phyloP scores from a whole-genome alignment of 2,113 vertebrate species.

The Heterotilapia buettikoferi region DNA sequence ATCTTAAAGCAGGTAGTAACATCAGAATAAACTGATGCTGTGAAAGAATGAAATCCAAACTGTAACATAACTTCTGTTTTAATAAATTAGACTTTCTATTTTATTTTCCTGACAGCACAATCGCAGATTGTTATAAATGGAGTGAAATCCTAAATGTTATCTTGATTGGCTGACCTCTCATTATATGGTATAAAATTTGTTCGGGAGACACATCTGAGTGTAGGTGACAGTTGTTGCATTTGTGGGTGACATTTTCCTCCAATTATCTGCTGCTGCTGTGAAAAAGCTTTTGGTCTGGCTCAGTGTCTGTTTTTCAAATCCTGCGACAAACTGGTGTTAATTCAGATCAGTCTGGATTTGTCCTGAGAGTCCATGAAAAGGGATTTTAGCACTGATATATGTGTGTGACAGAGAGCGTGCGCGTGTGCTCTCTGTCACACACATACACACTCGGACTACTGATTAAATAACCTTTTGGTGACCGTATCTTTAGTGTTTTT shows the following conservation, averaged over 20 bases:
- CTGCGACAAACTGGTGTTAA: not conserved
- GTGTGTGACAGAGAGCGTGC: not conserved
- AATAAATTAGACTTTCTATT: not conserved
- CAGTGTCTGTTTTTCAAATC: not conserved
- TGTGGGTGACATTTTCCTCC: slow-evolving; percentile 1
- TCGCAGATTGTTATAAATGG: not conserved
- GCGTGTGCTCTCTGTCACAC: no score
- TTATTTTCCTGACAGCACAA: not conserved
- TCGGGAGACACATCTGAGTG: not conserved
- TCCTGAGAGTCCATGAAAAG: not conserved
- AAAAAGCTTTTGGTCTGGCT: not conserved
- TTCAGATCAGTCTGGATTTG: not conserved
- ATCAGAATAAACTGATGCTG: not conserved
- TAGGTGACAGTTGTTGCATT: not conserved
- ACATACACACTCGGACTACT: not conserved
- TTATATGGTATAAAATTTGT: not conserved
- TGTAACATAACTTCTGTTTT: not conserved
- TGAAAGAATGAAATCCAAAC: not conserved
- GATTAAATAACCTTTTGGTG: not conserved
- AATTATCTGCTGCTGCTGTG: not conserved
- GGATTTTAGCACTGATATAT: not conserved
- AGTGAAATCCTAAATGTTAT: not conserved
- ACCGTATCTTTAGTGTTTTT: not conserved
- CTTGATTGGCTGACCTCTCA: not conserved
- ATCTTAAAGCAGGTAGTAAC: not conserved